A percentile compares a stretch with the other conserved stretches of the same genome.
Evolutionary conservation across 2,113 vertebrate species (phyloP).

Genomic region (Esox niger): DNA sequence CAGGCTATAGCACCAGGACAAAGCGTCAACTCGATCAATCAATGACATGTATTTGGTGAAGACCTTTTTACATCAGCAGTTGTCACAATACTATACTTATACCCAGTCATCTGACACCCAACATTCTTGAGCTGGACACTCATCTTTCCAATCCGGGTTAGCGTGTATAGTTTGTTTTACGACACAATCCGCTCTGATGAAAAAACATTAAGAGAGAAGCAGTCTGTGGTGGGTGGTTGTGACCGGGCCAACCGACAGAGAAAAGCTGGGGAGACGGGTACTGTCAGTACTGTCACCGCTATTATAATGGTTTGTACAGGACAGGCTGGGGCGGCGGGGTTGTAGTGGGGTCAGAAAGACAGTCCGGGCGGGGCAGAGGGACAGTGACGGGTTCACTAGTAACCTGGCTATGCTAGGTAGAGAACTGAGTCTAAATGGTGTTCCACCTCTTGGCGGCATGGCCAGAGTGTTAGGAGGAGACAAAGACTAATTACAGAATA

Average conservation of each 20-base stretch:
- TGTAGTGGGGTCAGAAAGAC: no score
- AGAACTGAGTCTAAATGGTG: background rate
- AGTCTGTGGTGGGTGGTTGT: background rate
- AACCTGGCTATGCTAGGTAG: no score
- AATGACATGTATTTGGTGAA: no score
- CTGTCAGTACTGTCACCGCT: background rate
- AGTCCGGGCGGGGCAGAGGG: no score
- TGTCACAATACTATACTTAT: no score
- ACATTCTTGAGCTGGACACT: background rate
- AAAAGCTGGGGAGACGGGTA: background rate
- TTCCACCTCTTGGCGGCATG: background rate
- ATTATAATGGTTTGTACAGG: background rate
- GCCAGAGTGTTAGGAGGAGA: conserved; percentile 3
- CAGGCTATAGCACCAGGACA: background rate
- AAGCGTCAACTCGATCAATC: no score
- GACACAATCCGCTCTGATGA: background rate
- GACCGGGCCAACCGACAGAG: no score
- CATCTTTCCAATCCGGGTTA: background rate
- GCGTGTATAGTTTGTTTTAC: background rate
- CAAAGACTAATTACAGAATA: conserved; percentile 64
- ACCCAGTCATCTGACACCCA: no score
- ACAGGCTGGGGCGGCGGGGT: background rate
- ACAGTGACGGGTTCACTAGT: no score
- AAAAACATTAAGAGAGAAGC: background rate
- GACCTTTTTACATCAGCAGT: no score